Conservation (phyloP, 2,797 vertebrate genomes). For the Periparus ater region DNA sequence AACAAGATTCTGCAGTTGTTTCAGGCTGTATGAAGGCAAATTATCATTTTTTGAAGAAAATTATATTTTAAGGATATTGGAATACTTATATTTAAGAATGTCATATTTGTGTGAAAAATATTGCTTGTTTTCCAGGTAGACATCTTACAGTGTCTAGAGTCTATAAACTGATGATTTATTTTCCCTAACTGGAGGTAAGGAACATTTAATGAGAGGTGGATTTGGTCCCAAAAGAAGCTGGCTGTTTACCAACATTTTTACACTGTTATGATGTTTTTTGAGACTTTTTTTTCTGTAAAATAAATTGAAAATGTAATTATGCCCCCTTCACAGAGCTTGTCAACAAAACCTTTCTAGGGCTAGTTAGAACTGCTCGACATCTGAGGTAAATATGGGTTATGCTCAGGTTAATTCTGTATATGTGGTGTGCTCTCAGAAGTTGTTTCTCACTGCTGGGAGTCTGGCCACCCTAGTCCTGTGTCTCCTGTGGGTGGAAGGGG, state of each 20-base stretch:
- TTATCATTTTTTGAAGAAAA: neutral
- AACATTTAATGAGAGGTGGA: fast-evolving
- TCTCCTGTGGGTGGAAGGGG: neutral
- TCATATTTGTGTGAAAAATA: neutral
- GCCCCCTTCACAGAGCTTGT: neutral
- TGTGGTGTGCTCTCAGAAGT: neutral
- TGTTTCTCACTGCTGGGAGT: neutral
- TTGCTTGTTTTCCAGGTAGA: neutral
- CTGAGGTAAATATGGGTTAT: neutral
- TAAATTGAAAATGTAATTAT: neutral
- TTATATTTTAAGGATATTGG: neutral
- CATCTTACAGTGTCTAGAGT: neutral
- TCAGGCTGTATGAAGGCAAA: neutral
- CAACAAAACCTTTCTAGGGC: neutral
- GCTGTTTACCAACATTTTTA: neutral
- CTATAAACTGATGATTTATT: neutral
- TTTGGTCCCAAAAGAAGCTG: neutral
- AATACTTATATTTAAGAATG: neutral
- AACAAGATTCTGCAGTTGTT: neutral
- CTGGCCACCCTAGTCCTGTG: neutral
- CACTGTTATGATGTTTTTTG: neutral
- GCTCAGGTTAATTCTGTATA: neutral
- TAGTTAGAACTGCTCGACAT: neutral
- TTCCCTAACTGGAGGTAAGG: neutral
- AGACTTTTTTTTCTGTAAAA: neutral